Base-by-base conservation (phyloP, 2,888 invertebrate species). In the Synergus gifuensis region DNA sequence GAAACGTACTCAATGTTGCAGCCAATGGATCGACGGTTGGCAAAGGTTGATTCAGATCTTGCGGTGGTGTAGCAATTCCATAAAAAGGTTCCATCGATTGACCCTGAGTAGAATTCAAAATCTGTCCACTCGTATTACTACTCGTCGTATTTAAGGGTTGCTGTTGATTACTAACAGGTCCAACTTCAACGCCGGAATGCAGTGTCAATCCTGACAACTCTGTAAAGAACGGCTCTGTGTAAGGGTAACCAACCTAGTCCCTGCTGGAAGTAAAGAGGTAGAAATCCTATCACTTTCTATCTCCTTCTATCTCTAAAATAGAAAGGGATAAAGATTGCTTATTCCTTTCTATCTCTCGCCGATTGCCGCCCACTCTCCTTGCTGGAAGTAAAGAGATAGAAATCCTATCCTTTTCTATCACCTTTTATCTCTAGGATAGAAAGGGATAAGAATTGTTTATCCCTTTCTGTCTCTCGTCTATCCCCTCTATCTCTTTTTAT, bases 191-290 rank as follows among this genome's bases (percentile, higher is more conserved):
- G 12, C 95, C 96, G 5, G 97, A 95, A 91, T 97, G 98, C 77
- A 98, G 94, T 11, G 98, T 98, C 78, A 98, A 94, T 18, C 98
- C 98, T 78, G 98, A 98, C 84, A 98, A 93, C 94, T 98, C 97
- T 96, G 94, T 89, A 93, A 93, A 91, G 87, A 92, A 92, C 85
- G 92, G 91, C 88, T 92, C 92, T 92, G 92, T 91, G 91, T 89
- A 90, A 90, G 90, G 91, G 88, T 90, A 90, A 90, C 90, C 88
- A 90, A 91, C 91, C 91, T 90, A 90, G 89, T 90, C 86, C 89
- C n/a, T n/a, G n/a, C n/a, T n/a, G n/a, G n/a, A n/a, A n/a, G n/a
- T n/a, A n/a, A n/a, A n/a, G n/a, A n/a, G n/a, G n/a, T n/a, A n/a
- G n/a, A n/a, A n/a, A n/a, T n/a, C n/a, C n/a, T n/a, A n/a, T n/a